Base-by-base conservation (phyloP, 2,113 vertebrate genomes). In the Rostratula benghalensis region DNA sequence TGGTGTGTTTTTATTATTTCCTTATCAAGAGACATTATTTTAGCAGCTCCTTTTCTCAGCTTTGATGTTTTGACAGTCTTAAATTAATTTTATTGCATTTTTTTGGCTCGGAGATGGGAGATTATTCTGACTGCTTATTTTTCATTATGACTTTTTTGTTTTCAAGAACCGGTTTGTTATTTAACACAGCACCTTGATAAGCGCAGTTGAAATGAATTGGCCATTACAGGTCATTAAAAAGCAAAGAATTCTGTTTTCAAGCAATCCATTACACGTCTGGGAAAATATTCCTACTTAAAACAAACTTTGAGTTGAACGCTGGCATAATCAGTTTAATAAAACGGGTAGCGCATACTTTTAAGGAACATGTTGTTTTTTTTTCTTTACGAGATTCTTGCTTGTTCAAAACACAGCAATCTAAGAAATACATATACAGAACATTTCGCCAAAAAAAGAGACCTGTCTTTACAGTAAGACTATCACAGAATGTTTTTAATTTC, bases 31-130 rank as follows among this genome's bases (percentile, higher is more conserved):
- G 92, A 97, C 96, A 89, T 97, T 97, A 98, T 97, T 97, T 98
- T 97, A 75, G 96, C 96, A 97, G 98, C 97, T 96, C 90, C 95
- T 97, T 97, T 94, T 95, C 92, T 97, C 94, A 76, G 97, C 98
- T 98, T 98, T 98, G 98, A 98, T 98, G 98, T 97, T 67, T 96
- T 97, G 95, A 97, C 92, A 97, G 97, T 95, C 94, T 97, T 97
- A 98, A 98, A 98, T 97, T 97, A 94, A 96, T 95, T 98, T 98
- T 97, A 97, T 97, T 98, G 97, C 96, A 89, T 98, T 97, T 97
- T 97, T 97, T 97, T 94, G 96, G 97, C 96, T 92, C 87, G 79
- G 95, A 93, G 92, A 96, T 96, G 95, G 97, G 94, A 97, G 96
- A 97, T 97, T 97, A 97, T 97, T 94, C 94, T 88, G 95, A 95